phyloP scores from a whole-genome alignment of 2,888 invertebrate genomes.

The Theretra japonica region DNA sequence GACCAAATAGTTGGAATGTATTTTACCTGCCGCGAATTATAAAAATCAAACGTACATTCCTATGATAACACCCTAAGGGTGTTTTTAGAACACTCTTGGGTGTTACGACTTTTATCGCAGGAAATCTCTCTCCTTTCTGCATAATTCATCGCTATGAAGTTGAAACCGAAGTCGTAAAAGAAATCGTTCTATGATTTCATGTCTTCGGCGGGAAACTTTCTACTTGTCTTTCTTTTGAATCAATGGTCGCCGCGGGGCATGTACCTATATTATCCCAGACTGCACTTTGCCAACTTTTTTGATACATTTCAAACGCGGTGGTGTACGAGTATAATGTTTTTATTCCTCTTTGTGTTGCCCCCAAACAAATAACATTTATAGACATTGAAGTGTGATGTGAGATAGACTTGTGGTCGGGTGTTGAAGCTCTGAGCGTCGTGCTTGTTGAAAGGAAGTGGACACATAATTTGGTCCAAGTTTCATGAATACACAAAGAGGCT shows the following conservation, averaged over 20 bases:
- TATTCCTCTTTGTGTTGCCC: constrained; percentile 11
- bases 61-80: constrained; percentile 70
- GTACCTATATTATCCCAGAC: constrained; percentile 54
- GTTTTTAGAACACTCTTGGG: constrained; percentile 80
- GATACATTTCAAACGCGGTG: constrained; percentile 31
- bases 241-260: constrained; percentile 63
- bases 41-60: constrained; percentile 48
- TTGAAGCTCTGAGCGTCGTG: not conserved
- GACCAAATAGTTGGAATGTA: constrained; percentile 28
- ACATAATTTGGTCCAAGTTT: constrained; percentile 31
- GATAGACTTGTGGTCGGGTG: constrained; percentile 5
- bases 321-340: constrained; percentile 28
- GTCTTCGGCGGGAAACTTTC: constrained; percentile 80
- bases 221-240: constrained; percentile 77
- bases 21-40: constrained; percentile 28
- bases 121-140: constrained; percentile 83
- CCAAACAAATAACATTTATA: not conserved
- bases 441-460: not conserved
- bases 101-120: constrained; percentile 82
- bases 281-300: constrained; percentile 46
- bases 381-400: not conserved
- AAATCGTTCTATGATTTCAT: constrained; percentile 84
- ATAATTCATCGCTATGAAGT: constrained; percentile 84
- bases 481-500: constrained; percentile 28
- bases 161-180: constrained; percentile 84